A percentile compares a stretch with the other conserved stretches of the same genome.
These are phyloP conservation scores for Cyclina sinensis DNA, from an alignment of 1,140 invertebrate genomes.

Conservation along the genomic window DNA sequence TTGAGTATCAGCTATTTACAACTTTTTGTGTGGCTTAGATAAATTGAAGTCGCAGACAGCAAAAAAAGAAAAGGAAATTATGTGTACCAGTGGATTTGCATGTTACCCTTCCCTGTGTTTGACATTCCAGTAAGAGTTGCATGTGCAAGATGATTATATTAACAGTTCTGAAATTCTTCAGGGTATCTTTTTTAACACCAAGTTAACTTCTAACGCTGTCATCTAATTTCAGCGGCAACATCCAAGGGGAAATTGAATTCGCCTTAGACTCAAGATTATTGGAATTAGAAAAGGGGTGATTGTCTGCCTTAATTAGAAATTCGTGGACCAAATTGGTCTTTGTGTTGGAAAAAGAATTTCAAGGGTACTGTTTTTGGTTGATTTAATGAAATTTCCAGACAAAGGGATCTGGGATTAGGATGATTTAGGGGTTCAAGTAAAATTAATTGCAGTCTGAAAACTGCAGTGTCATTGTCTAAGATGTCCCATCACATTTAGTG, in stretches of 20 bases:
- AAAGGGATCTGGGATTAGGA: constrained; percentile 16
- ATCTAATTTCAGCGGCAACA: constrained; percentile 7
- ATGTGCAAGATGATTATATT: constrained; percentile 30
- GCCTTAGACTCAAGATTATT: constrained; percentile 4
- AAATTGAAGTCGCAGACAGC: neutral
- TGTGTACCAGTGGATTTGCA: neutral
- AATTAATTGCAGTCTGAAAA: constrained; percentile 10
- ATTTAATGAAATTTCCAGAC: neutral
- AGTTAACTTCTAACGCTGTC: neutral
- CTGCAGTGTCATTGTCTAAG: constrained; percentile 2
- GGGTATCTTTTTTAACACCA: constrained; percentile 10
- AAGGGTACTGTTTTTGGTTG: neutral
- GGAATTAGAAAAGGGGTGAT: constrained; percentile 28
- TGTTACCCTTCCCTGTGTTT: neutral
- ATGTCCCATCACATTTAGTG: neutral
- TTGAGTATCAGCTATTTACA: too few relatives aligned
- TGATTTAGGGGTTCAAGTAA: neutral
- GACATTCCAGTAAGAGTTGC: neutral
- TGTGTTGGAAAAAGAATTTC: neutral
- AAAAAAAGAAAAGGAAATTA: neutral
- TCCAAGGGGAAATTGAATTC: constrained; percentile 15
- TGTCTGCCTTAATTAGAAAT: constrained; percentile 33
- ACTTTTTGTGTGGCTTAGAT: too few relatives aligned
- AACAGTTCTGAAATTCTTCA: neutral
- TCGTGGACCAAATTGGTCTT: constrained; percentile 30